Percentiles rank a stretch among this genome's conserved stretches.
Evolutionary conservation across 2,113 vertebrate species (phyloP).

Genomic region (Osmerus eperlanus): DNA sequence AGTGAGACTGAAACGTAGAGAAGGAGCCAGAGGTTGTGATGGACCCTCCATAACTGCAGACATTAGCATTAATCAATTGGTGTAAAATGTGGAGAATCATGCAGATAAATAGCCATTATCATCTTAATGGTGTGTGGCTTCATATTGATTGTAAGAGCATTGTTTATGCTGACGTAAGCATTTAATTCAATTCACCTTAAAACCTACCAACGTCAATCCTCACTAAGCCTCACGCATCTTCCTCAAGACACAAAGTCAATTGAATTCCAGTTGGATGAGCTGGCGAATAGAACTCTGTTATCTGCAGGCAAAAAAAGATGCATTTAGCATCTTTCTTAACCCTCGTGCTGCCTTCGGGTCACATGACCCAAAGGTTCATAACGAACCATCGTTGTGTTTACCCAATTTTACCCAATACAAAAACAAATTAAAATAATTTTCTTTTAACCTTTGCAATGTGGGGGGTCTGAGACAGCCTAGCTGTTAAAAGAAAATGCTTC

Average conservation of each 20-base stretch:
- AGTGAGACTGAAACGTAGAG: not conserved
- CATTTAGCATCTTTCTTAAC: slow-evolving; percentile 70
- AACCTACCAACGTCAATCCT: no score
- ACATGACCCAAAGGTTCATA: no score
- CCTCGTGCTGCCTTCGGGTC: no score
- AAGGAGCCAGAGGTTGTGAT: not conserved
- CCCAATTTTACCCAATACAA: no score
- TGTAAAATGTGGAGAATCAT: not conserved
- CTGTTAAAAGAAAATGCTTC: no score
- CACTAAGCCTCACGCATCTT: no score
- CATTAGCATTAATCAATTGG: not conserved
- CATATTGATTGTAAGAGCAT: not conserved
- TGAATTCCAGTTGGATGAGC: not conserved
- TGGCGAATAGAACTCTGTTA: slow-evolving; percentile 12
- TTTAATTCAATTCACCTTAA: no score
- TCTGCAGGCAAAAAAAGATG: slow-evolving; percentile 52
- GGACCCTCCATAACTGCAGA: not conserved
- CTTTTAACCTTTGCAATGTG: no score
- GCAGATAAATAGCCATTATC: not conserved
- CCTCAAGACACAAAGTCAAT: slow-evolving; percentile 2
- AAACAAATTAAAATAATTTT: no score
- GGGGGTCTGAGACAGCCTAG: no score
- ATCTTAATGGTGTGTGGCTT: not conserved
- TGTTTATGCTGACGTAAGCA: not conserved
- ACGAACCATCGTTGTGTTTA: no score